Base-by-base conservation (phyloP, 2,888 invertebrate species). In the Eupithecia dodoneata region DNA sequence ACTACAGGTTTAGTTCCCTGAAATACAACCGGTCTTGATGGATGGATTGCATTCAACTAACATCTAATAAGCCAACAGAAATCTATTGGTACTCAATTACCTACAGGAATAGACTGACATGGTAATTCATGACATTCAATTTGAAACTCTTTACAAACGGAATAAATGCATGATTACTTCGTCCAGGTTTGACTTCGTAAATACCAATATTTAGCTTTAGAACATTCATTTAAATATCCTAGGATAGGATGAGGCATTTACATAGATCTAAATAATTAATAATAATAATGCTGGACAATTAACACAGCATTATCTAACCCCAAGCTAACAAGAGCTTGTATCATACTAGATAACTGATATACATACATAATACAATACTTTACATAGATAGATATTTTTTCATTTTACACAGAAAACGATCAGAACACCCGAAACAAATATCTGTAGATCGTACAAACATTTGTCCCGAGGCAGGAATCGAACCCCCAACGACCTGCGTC, bases 51-150 rank as follows among this genome's bases (percentile, higher is more conserved):
- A 70, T 70, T 63, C 74, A 49, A 59, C 55, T 15, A 42, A 52
- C 55, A 70, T 74, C 59, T 70, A 74, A 41, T 18, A 59, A 59
- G 18, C 59, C 18, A 18, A 59, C 18, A 63, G 30, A 63, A 63
- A 63, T 63, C 63, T 63, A 42, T 74, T 70, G 76, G 63, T 66
- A 71, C 72, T 30, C 66, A 75, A 72, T 72, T 73, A 71, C 49
- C 69, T 30, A 30, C 10, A 63, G 69, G 55, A 65, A 65, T 63
- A 49, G 52, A 70, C 70, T 71, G 76, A 71, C 76, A 55, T 73
- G 73, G 52, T 76, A 76, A 76, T 76, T 69, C 72, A 49, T 71
- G 49, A 42, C 71, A 55, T 71, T 73, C 30, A 44, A 52, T 71
- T 76, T 52, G 47, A 73, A 73, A 66, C 47, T 67, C 18, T 59